phyloP scores from a whole-genome alignment of 1,140 invertebrate species.

The Scaptodrosophila lebanonensis region DNA sequence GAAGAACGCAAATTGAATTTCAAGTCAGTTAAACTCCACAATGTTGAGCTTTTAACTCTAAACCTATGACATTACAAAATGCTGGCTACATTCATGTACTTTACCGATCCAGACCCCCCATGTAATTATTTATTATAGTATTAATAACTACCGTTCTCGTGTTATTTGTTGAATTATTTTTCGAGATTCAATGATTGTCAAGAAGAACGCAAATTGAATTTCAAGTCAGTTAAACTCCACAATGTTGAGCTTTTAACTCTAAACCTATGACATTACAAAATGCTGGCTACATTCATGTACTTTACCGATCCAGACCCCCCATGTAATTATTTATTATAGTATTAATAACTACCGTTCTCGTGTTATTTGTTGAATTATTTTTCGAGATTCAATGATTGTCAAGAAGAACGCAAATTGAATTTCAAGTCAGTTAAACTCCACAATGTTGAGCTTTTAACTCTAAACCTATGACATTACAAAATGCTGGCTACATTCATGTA shows the following conservation, averaged over 20 bases:
- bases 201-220: constrained; percentile 25
- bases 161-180: constrained; percentile 16
- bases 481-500: neutral
- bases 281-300: neutral
- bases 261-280: neutral
- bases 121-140: too few species aligned
- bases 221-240: neutral
- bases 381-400: constrained; percentile 19
- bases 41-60: neutral
- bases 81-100: neutral
- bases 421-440: constrained; percentile 1
- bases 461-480: neutral
- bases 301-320: too few species aligned
- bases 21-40: neutral
- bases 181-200: constrained; percentile 21
- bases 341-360: neutral
- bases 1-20: constrained; percentile 24
- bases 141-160: neutral
- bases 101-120: too few species aligned
- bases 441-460: neutral
- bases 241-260: neutral
- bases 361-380: constrained; percentile 18
- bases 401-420: constrained; percentile 27
- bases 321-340: too few species aligned
- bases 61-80: neutral